phyloP scores from a whole-genome alignment of 2,888 invertebrate genomes.

The Balanococcus diminutus region DNA sequence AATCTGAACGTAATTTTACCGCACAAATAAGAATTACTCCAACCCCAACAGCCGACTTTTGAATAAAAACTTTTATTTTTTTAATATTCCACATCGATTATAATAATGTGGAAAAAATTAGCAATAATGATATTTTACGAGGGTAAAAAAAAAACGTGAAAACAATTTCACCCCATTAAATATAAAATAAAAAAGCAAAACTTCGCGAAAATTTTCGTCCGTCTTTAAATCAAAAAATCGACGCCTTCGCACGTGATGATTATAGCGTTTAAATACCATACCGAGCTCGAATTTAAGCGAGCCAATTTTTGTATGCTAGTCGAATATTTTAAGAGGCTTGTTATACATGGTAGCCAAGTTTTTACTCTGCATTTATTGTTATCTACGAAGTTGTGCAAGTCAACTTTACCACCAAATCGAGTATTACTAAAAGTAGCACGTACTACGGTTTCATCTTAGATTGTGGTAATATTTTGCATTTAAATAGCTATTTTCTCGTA shows the following conservation, averaged over 20 bases:
- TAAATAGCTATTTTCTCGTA: constrained; percentile 37
- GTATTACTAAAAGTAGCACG: constrained; percentile 44
- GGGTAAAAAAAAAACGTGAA: not conserved
- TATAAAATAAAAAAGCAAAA: not conserved
- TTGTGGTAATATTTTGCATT: constrained; percentile 43
- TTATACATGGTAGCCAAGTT: constrained; percentile 27
- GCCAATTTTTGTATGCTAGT: constrained; percentile 31
- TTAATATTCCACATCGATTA: not conserved
- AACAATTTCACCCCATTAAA: not conserved
- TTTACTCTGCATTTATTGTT: constrained; percentile 34
- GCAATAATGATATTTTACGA: not conserved
- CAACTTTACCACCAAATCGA: constrained; percentile 31
- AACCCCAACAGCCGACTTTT: not conserved
- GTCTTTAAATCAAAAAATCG: not conserved
- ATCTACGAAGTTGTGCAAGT: constrained; percentile 19
- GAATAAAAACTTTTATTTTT: not conserved
- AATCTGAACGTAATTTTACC: not conserved
- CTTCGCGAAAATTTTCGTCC: not conserved
- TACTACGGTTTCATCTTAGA: constrained; percentile 36
- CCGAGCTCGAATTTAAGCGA: constrained; percentile 7
- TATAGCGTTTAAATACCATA: constrained; percentile 34
- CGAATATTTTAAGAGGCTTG: constrained; percentile 3
- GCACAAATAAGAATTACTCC: too few relatives aligned
- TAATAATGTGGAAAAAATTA: not conserved
- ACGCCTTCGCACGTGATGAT: constrained; percentile 31